Conservation (phyloP, 2,113 vertebrate species). For the Raja brachyura region DNA sequence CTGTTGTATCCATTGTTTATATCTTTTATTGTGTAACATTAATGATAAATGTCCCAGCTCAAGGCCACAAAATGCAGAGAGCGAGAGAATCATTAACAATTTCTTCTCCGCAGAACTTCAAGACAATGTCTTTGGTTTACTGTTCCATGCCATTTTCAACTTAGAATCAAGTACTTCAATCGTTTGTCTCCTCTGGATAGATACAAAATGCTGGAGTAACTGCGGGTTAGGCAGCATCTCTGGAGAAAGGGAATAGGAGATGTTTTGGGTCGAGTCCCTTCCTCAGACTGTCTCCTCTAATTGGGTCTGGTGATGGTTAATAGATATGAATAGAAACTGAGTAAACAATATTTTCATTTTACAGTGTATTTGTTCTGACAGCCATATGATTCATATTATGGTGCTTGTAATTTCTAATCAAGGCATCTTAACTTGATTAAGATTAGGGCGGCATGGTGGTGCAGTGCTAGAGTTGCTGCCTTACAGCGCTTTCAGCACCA, state of each 20-base stretch:
- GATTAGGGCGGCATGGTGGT: no score
- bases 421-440: background rate
- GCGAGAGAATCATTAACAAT: background rate
- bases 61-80: background rate
- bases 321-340: background rate
- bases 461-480: no score
- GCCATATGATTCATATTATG: background rate
- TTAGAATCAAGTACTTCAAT: slow-evolving; percentile 21
- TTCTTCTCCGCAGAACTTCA: background rate
- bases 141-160: background rate
- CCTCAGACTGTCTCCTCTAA: background rate
- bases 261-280: no score
- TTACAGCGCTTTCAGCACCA: no score
- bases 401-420: background rate
- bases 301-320: background rate
- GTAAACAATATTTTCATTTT: background rate
- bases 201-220: no score
- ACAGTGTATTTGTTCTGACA: background rate
- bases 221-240: no score
- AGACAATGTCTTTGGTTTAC: background rate
- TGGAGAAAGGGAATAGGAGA: no score
- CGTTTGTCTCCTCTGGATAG: background rate
- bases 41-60: background rate
- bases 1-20: background rate
- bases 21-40: background rate